Percentiles rank a stretch among this genome's conserved stretches.
Conservation (phyloP, 2,113 vertebrate species). For the Charadrius vociferus region DNA sequence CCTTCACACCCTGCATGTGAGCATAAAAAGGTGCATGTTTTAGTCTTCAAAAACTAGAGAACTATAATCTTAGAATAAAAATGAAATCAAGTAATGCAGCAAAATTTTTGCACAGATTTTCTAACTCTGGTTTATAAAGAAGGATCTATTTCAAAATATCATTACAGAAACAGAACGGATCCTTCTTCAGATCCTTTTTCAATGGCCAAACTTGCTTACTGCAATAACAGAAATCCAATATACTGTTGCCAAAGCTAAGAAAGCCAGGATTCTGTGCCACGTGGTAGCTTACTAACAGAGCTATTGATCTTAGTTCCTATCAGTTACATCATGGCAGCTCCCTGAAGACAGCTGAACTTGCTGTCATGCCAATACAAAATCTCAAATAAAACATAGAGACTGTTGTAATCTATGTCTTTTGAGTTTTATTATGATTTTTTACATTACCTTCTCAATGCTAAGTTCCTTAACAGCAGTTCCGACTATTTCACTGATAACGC, state of each 20-base stretch:
- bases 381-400: background rate
- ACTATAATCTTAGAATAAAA: background rate
- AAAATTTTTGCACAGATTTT: background rate
- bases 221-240: background rate
- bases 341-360: background rate
- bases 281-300: background rate
- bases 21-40: background rate
- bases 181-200: background rate
- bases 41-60: background rate
- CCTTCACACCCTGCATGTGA: conserved; percentile 85
- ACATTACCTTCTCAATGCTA: conserved; percentile 88
- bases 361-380: background rate
- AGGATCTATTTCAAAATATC: background rate
- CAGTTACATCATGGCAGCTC: background rate
- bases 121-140: background rate
- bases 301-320: background rate
- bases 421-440: background rate
- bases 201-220: background rate
- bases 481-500: conserved; percentile 88
- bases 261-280: background rate
- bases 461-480: conserved; percentile 90
- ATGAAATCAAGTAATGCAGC: background rate
- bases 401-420: background rate
- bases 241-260: background rate
- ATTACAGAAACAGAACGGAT: background rate